Percentiles rank a stretch among this genome's conserved stretches.
These are phyloP conservation scores for Calyptommatus sinebrachiatus DNA, from an alignment of 2,113 vertebrate species.

Conservation along the genomic window DNA sequence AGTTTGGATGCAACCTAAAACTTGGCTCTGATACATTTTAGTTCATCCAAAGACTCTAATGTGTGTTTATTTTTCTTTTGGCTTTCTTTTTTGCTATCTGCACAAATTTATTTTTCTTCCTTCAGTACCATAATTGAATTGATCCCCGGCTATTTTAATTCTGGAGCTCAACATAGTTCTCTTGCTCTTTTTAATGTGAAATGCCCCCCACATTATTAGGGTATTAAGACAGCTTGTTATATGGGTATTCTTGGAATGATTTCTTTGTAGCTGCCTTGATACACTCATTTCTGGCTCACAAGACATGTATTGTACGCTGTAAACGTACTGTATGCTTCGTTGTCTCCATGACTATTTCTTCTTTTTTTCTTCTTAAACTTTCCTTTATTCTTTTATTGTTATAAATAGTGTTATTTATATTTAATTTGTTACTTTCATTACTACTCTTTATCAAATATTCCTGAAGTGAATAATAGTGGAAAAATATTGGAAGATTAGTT, in stretches of 20 bases:
- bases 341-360: conserved; percentile 1
- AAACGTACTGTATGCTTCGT: background rate
- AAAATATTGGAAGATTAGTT: background rate
- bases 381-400: conserved; percentile 7
- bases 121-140: conserved; percentile 4
- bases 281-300: conserved; percentile 31
- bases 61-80: background rate
- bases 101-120: background rate
- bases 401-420: background rate
- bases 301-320: background rate
- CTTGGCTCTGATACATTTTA: conserved; percentile 6
- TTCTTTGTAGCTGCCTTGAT: conserved; percentile 34
- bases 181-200: conserved; percentile 55
- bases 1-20: background rate
- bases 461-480: too few relatives aligned
- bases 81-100: background rate
- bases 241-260: conserved; percentile 30
- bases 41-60: conserved; percentile 12
- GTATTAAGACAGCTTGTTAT: conserved; percentile 52
- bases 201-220: conserved; percentile 54
- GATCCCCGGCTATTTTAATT: conserved; percentile 38
- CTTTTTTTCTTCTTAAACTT: background rate
- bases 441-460: too few relatives aligned
- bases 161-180: conserved; percentile 57
- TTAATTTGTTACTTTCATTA: too few relatives aligned